Evolutionary conservation across 2,797 vertebrate genomes (phyloP), one percentile per base, ranked within the genome.

Genomic region (Tapera naevia): DNA sequence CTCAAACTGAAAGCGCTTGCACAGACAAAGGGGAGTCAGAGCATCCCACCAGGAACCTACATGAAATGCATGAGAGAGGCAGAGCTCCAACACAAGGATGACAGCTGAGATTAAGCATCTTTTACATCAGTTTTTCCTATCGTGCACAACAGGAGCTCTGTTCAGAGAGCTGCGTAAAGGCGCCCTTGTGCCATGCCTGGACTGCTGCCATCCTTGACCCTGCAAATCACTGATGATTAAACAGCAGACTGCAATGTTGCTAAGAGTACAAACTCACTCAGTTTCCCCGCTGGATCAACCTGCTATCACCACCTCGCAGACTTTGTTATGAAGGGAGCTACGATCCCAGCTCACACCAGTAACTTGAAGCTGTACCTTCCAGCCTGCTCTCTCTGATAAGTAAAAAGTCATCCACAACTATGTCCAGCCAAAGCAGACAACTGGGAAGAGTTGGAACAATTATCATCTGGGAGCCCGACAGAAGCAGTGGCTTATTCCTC

Each of bases 31-130:
- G 6, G 33, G 35, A 88, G 78, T 32, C 37, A 41, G 69, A 74
- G 60, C 74, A 30, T 10, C 65, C 48, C 72, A 39, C 23, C 79
- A 45, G 17, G 7, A 35, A 67, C 0, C 41, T 23, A 11, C 11
- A 4, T 0, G 24, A 17, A 8, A 21, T 0, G 0, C 43, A 11
- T 2, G 4, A 7, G 22, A 7, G 22, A 32, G 23, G 57, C 61
- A 9, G 9, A 2, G 69, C 54, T 83, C 57, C 65, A 60, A 76
- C 25, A 4, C 48, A 11, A 56, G 58, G 56, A 9, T 2, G n/a
- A 10, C 9, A 46, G 74, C 35, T 3, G 7, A 81, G 65, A 65
- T 33, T 3, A 37, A 14, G 56, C 43, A 10, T 7, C 58, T 46
- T 7, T 35, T 4, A 0, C 70, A 17, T 4, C 41, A 7, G 5